Conservation (phyloP, 2,797 vertebrate species). For the Manis crassicaudata region DNA sequence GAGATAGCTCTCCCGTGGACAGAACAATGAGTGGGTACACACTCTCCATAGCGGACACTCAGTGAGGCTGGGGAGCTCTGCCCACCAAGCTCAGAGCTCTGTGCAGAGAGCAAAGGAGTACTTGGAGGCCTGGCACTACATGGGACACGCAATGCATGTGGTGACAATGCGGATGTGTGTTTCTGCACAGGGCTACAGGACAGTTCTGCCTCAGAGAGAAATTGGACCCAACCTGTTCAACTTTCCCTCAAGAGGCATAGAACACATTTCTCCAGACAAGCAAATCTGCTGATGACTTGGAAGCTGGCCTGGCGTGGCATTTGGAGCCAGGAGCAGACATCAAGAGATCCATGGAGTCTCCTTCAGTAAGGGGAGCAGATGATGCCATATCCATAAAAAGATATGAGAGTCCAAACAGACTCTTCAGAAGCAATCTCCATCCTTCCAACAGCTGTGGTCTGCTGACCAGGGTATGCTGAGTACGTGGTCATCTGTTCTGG, state of each 20-base stretch:
- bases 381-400: not conserved
- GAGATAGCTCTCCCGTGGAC: no score
- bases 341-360: not conserved
- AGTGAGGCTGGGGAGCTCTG: not conserved
- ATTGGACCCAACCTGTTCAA: not conserved
- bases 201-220: not conserved
- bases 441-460: not conserved
- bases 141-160: rapidly evolving
- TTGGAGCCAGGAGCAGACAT: not conserved
- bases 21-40: no score
- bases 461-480: not conserved
- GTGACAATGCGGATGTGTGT: not conserved
- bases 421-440: not conserved
- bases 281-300: not conserved
- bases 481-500: not conserved
- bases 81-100: not conserved
- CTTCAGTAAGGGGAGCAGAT: slow-evolving; percentile 39
- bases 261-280: not conserved
- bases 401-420: not conserved
- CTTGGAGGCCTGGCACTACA: rapidly evolving
- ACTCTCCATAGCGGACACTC: not conserved
- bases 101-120: not conserved
- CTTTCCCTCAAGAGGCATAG: not conserved
- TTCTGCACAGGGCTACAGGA: not conserved
- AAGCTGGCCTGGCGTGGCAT: not conserved